phyloP scores from a whole-genome alignment of 2,797 vertebrate genomes.

The Perodicticus potto region DNA sequence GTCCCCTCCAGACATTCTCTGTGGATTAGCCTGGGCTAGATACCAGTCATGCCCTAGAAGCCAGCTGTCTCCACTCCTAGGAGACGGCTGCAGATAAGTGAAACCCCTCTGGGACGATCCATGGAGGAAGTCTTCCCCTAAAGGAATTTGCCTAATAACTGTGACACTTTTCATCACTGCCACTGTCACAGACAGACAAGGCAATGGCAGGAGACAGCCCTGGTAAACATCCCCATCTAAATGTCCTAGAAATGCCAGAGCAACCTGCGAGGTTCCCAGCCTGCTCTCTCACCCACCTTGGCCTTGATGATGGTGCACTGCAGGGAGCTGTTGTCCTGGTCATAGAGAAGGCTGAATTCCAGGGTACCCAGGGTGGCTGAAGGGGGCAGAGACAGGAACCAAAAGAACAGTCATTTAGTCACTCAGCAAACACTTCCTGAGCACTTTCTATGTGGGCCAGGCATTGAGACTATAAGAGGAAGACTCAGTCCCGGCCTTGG shows the following conservation, averaged over 20 bases:
- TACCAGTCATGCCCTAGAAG: neutral
- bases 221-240: neutral
- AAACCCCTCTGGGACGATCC: neutral
- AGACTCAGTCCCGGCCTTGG: neutral
- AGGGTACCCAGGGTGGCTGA: conserved; percentile 95
- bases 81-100: neutral
- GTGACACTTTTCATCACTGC: neutral
- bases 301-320: conserved; percentile 95
- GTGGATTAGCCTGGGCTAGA: neutral
- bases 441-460: neutral
- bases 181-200: neutral
- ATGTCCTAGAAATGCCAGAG: neutral
- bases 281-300: conserved; percentile 89
- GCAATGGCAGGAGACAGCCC: neutral
- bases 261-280: neutral
- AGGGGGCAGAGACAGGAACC: conserved; percentile 3
- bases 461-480: neutral
- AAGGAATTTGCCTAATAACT: neutral
- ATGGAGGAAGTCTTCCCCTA: neutral
- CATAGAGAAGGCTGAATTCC: conserved; percentile 95
- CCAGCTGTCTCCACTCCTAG: neutral
- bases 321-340: conserved; percentile 92
- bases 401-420: conserved; percentile 33
- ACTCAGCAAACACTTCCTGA: neutral
- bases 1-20: neutral